phyloP scores from a whole-genome alignment of 2,888 invertebrate species.

The Aleiodes leptofemur region DNA sequence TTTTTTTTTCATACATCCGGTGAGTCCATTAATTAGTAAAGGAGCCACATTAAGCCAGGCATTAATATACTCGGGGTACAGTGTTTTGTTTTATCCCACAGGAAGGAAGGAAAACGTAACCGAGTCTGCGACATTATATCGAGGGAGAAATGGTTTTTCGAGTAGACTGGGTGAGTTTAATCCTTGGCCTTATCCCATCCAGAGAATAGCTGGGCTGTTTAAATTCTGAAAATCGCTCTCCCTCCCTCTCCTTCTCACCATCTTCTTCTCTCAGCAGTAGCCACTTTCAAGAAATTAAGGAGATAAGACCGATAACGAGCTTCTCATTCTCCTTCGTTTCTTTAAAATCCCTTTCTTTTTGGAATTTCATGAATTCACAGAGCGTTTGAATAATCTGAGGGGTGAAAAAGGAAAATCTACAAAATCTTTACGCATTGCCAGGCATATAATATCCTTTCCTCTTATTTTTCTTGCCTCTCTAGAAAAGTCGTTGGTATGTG shows the following conservation, averaged over 20 bases:
- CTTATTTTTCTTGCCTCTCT: background rate
- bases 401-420: slow-evolving; percentile 25
- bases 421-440: slow-evolving; percentile 27
- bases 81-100: slow-evolving; percentile 75
- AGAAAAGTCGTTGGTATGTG: slow-evolving; percentile 36
- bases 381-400: slow-evolving; percentile 28
- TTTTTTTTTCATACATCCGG: slow-evolving; percentile 62
- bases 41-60: slow-evolving; percentile 74
- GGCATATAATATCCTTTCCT: background rate
- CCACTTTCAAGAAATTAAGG: slow-evolving; percentile 64
- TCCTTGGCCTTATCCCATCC: slow-evolving; percentile 69
- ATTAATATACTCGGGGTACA: slow-evolving; percentile 74
- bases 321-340: slow-evolving; percentile 45
- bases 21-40: slow-evolving; percentile 74
- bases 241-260: background rate
- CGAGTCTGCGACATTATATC: slow-evolving; percentile 43
- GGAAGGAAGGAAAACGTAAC: slow-evolving; percentile 65
- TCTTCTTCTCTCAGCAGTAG: slow-evolving; percentile 45
- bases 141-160: slow-evolving; percentile 53
- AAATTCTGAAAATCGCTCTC: slow-evolving; percentile 72
- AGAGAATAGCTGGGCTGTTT: slow-evolving; percentile 62
- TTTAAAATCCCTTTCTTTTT: slow-evolving; percentile 32
- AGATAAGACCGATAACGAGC: slow-evolving; percentile 66
- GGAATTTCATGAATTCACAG: slow-evolving; percentile 38
- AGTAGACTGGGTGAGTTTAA: slow-evolving; percentile 58